Conservation (phyloP, 2,113 vertebrate genomes). For the Campylorhamphus procurvoides region DNA sequence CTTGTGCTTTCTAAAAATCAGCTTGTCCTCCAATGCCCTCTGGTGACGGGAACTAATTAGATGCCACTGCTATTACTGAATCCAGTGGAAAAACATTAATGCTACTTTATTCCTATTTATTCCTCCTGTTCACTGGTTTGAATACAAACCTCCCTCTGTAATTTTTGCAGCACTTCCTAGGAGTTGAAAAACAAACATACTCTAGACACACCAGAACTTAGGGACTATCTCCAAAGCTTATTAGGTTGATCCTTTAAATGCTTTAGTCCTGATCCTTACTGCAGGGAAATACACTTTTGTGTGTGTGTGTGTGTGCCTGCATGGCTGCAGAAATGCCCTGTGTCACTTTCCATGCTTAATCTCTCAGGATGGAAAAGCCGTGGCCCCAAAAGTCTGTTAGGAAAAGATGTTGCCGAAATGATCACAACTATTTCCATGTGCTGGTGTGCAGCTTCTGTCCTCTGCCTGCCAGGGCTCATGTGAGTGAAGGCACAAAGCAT, state of each 20-base stretch:
- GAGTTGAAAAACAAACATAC: not conserved
- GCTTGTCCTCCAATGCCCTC: constrained; percentile 73
- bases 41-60: constrained; percentile 59
- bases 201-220: not conserved
- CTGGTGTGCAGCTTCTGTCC: not conserved
- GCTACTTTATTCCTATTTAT: not conserved
- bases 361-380: not conserved
- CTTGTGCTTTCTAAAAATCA: not conserved
- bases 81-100: not conserved
- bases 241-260: constrained; percentile 35
- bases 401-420: not conserved
- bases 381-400: not conserved
- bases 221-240: not conserved
- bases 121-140: not conserved
- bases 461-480: not conserved
- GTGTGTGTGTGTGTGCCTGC: not conserved
- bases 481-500: not conserved
- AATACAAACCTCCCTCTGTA: not conserved
- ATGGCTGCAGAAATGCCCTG: not conserved
- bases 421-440: not conserved
- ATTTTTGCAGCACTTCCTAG: not conserved
- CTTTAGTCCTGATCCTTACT: not conserved
- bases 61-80: not conserved
- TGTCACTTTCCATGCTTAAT: not conserved
- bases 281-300: not conserved